Evolutionary conservation across 2,797 vertebrate species (phyloP), one percentile per base, ranked within the genome.

Genomic region (Hapalemur alaotrensis): DNA sequence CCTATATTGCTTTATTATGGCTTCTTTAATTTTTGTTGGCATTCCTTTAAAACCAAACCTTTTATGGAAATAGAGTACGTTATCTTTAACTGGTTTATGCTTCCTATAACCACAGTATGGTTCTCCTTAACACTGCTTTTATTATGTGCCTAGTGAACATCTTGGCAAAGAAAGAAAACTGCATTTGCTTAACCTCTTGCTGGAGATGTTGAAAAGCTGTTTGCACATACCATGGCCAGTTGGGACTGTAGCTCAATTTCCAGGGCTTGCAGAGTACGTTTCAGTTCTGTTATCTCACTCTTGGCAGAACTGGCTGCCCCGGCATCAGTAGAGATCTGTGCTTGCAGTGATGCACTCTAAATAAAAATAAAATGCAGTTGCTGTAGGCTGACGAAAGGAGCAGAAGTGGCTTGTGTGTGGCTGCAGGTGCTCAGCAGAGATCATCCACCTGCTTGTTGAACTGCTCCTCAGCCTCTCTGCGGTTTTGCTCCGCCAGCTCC

Each of bases 201-300:
- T 46, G 82, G 87, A 59, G 91, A 41, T 10, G 57, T 41, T 5
- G 46, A 50, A 67, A 82, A 80, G 41, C 22, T 3, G 0, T 72
- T 41, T 5, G 69, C 10, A 72, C 93, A 2, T 93, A 98, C 98
- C 98, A 95, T 97, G 73, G 98, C 98, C 63, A 98, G 61, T 11
- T 98, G 98, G 83, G 98, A 97, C 89, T 98, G 98, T 43, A 98
- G 96, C 81, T 99, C 98, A 25, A 98, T 98, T 65, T 98, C 98
- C 84, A 98, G 92, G 22, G 92, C 63, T 84, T 98, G 98, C 46
- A 98, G 11, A 1, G 97, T 97, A 1, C 98, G 96, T 48, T 75
- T 98, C 91, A 98, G 91, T 41, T 99, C 98, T 1, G 97, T 97
- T 28, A 98, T 92, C 89, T 98, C 97, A 35, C 1, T 98, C 95